phyloP scores from a whole-genome alignment of 2,113 vertebrate genomes.

The Cervus canadensis region DNA sequence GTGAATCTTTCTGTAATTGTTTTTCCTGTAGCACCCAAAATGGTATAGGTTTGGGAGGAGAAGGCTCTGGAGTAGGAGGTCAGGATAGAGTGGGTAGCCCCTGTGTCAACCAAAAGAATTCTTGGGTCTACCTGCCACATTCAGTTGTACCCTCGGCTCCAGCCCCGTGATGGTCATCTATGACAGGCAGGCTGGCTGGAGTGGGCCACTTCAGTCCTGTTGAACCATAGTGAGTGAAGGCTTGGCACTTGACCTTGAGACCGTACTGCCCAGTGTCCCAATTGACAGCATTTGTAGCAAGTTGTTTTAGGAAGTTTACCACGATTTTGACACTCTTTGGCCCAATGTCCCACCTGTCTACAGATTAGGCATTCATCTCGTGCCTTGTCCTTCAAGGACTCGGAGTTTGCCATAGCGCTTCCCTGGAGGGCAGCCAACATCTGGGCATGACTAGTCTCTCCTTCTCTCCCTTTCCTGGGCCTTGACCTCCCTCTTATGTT shows the following conservation, averaged over 20 bases:
- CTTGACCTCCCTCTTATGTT: neutral
- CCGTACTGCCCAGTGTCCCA: neutral
- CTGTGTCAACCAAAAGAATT: neutral
- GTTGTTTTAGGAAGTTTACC: neutral
- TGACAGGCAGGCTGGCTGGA: neutral
- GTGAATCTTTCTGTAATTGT: neutral
- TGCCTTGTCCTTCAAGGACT: neutral
- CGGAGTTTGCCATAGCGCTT: neutral
- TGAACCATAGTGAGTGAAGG: neutral
- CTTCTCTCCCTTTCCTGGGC: neutral
- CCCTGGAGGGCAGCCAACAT: neutral
- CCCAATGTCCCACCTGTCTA: neutral
- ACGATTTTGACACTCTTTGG: neutral
- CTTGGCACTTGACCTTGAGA: neutral
- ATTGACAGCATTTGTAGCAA: neutral
- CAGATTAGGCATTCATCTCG: neutral
- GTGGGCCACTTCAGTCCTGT: neutral
- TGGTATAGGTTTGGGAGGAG: neutral
- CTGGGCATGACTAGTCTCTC: neutral
- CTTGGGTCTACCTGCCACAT: neutral
- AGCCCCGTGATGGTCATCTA: neutral
- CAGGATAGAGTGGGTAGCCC: neutral
- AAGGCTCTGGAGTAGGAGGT: neutral
- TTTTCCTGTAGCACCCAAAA: neutral
- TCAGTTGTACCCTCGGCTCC: neutral